Percentiles rank a stretch among this genome's conserved stretches.
These are phyloP conservation scores for Aspidoscelis tigris DNA, from an alignment of 2,113 vertebrate genomes.

Conservation along the genomic window DNA sequence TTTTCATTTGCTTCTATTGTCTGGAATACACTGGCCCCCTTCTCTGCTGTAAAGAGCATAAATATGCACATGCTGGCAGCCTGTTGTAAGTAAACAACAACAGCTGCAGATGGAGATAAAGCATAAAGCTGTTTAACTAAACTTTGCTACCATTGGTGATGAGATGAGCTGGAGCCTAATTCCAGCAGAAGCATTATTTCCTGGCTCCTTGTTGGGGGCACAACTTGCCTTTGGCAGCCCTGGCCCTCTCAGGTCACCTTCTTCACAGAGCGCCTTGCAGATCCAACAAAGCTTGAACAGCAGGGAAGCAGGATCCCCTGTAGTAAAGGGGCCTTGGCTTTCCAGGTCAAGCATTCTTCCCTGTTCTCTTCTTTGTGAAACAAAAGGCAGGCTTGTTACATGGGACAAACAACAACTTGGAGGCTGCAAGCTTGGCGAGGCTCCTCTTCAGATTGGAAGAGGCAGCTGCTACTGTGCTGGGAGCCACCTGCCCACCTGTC, in stretches of 20 bases:
- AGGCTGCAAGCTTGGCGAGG: not conserved
- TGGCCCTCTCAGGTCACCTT: not conserved
- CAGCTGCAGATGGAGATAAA: conserved; percentile 30
- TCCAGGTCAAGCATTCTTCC: conserved; percentile 19
- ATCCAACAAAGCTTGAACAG: conserved; percentile 7
- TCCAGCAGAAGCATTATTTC: conserved; percentile 27
- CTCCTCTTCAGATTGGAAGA: not conserved
- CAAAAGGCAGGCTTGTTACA: conserved; percentile 5
- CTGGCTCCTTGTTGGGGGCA: conserved; percentile 19
- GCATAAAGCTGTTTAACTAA: conserved; percentile 50
- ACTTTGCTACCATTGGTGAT: conserved; percentile 35
- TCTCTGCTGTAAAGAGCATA: not conserved
- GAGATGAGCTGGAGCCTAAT: conserved; percentile 41
- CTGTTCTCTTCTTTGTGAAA: not conserved
- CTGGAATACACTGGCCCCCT: not conserved
- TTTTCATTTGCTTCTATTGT: conserved; percentile 34
- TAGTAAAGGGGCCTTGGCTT: conserved; percentile 8
- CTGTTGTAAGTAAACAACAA: conserved; percentile 1
- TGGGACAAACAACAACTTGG: not conserved
- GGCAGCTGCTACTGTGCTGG: conserved; percentile 23
- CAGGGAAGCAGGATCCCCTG: not conserved
- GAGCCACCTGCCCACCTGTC: conserved; percentile 16
- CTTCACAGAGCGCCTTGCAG: not conserved
- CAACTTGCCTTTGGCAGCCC: conserved; percentile 36
- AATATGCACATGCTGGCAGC: not conserved